Percentiles rank a stretch among this genome's conserved stretches.
phyloP scores from a whole-genome alignment of 1,140 invertebrate species.

The Wiebesia pumilae region DNA sequence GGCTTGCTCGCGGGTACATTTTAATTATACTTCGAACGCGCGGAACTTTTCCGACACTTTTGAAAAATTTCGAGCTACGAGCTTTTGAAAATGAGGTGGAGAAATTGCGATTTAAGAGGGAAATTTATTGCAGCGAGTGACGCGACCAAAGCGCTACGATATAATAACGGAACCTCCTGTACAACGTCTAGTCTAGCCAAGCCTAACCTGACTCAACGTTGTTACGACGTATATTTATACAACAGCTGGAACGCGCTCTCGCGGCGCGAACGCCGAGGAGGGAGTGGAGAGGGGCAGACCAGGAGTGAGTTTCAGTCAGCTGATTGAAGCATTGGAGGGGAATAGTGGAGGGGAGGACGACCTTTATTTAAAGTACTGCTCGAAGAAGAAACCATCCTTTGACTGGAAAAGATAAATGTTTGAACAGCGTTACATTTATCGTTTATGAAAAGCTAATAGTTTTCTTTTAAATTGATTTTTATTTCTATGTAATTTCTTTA shows the following conservation, averaged over 20 bases:
- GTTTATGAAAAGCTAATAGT: neutral
- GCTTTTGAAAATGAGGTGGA: neutral
- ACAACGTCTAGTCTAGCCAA: slow-evolving; percentile 64
- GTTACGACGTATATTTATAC: slow-evolving; percentile 69
- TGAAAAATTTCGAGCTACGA: neutral
- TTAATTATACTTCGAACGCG: neutral
- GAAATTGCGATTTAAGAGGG: neutral
- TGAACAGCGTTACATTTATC: slow-evolving; percentile 46
- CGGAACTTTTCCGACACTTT: neutral
- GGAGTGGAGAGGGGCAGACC: slow-evolving; percentile 24
- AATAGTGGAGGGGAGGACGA: slow-evolving; percentile 65
- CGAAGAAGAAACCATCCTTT: slow-evolving; percentile 62
- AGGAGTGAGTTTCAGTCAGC: slow-evolving; percentile 65
- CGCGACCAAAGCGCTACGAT: neutral
- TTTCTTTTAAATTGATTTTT: slow-evolving; percentile 1
- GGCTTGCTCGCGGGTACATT: neutral
- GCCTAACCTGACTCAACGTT: slow-evolving; percentile 68
- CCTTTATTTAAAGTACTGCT: slow-evolving; percentile 68
- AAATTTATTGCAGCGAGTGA: neutral
- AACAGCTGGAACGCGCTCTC: slow-evolving; percentile 61
- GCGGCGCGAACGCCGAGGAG: neutral
- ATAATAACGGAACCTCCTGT: slow-evolving; percentile 54
- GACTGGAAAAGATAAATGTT: slow-evolving; percentile 61
- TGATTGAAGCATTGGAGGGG: slow-evolving; percentile 69
- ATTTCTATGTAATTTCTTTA: neutral